A percentile compares a stretch with the other conserved stretches of the same genome.
Evolutionary conservation across 2,888 invertebrate species (phyloP).

Genomic region (Nephrotoma flavescens): DNA sequence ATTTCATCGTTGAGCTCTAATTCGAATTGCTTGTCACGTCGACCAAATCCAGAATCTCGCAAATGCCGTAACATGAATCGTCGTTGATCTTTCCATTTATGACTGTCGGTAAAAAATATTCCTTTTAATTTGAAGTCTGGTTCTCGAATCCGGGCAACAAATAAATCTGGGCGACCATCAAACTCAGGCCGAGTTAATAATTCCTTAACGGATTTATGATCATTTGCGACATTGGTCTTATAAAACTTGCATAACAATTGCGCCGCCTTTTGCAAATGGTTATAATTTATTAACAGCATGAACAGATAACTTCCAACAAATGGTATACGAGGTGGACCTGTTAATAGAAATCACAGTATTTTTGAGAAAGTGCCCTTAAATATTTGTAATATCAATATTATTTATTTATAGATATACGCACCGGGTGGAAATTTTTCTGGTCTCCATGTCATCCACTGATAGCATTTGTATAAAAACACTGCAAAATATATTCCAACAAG

Average conservation of each 20-base stretch:
- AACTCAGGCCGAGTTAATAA: slow-evolving; percentile 41
- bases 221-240: slow-evolving; percentile 40
- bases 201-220: slow-evolving; percentile 39
- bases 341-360: background rate
- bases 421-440: background rate
- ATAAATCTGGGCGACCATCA: slow-evolving; percentile 42
- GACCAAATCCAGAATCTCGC: slow-evolving; percentile 54
- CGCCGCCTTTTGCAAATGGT: slow-evolving; percentile 22
- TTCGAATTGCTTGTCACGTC: slow-evolving; percentile 41
- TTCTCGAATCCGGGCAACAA: slow-evolving; percentile 36
- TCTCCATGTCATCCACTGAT: background rate
- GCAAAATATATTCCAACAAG: background rate
- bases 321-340: slow-evolving; percentile 47
- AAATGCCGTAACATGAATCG: slow-evolving; percentile 48
- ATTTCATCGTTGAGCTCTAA: slow-evolving; percentile 33
- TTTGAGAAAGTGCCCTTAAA: background rate
- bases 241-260: slow-evolving; percentile 38
- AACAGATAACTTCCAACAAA: slow-evolving; percentile 46
- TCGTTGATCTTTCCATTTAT: slow-evolving; percentile 53
- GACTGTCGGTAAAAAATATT: slow-evolving; percentile 51
- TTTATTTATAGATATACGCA: background rate
- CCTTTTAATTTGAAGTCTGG: slow-evolving; percentile 30
- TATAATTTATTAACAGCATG: slow-evolving; percentile 35
- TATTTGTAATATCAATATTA: background rate
- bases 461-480: background rate